Percentiles rank a stretch among this genome's conserved stretches.
Evolutionary conservation across 2,113 vertebrate genomes (phyloP).

Genomic region (Panthera leo): DNA sequence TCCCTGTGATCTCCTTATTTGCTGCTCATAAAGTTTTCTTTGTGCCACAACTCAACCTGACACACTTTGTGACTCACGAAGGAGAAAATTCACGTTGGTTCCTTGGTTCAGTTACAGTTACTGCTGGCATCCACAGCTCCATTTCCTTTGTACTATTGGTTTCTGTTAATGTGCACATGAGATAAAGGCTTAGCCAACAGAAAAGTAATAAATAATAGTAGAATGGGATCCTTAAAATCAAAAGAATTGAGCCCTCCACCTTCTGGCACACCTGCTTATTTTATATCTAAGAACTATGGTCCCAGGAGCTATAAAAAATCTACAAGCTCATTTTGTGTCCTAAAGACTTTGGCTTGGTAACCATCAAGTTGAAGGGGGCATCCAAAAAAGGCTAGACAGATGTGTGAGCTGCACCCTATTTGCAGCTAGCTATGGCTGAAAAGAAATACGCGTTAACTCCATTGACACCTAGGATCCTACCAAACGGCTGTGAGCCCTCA

Average conservation of each 20-base stretch:
- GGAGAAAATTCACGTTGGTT: rapidly evolving
- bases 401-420: neutral
- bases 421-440: neutral
- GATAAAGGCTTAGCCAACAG: neutral
- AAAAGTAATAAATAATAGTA: neutral
- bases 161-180: neutral
- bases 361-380: neutral
- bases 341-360: neutral
- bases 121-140: neutral
- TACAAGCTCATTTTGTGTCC: neutral
- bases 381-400: neutral
- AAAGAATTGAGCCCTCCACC: neutral
- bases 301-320: neutral
- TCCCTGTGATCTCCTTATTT: neutral
- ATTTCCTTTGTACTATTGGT: neutral
- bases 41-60: neutral
- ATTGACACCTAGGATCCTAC: neutral
- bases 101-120: no score
- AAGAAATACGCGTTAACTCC: neutral
- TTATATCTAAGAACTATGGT: neutral
- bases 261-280: neutral
- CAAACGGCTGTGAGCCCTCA: neutral
- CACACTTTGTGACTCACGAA: neutral
- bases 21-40: neutral
- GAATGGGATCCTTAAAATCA: neutral